Conservation (phyloP, 2,888 invertebrate species). For the Chymomyza caudatula region DNA sequence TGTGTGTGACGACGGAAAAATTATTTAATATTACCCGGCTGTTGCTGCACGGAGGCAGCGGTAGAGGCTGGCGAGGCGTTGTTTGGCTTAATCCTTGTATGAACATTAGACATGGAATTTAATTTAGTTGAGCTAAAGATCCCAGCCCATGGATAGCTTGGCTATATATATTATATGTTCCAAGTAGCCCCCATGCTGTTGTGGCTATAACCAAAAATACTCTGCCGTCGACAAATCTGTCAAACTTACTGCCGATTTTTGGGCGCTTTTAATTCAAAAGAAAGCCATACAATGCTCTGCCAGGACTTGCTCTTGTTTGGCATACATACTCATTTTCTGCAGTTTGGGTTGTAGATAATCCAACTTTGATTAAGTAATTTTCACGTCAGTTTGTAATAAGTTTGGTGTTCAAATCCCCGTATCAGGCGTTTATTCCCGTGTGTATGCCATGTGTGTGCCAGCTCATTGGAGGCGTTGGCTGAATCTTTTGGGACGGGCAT, state of each 20-base stretch:
- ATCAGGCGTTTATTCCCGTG: conserved; percentile 58
- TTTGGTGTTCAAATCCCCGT: conserved; percentile 73
- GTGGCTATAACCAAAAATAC: neutral
- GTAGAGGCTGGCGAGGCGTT: conserved; percentile 48
- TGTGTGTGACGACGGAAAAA: conserved; percentile 42
- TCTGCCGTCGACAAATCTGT: conserved; percentile 49
- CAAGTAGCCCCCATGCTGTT: conserved; percentile 56
- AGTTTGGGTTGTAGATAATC: conserved; percentile 67
- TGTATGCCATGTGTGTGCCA: conserved; percentile 2
- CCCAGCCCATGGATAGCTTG: conserved; percentile 8
- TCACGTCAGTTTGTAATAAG: conserved; percentile 50
- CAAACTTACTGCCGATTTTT: conserved; percentile 50
- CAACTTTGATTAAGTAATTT: conserved; percentile 77
- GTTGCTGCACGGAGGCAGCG: conserved; percentile 5
- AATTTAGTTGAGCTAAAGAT: conserved; percentile 68
- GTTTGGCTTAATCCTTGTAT: conserved; percentile 66
- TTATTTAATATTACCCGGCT: conserved; percentile 67
- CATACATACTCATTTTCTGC: conserved; percentile 35
- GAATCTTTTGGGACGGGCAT: conserved; percentile 14
- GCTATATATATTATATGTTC: conserved; percentile 26
- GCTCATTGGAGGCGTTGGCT: conserved; percentile 12
- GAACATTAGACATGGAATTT: conserved; percentile 74
- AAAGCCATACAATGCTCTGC: conserved; percentile 48
- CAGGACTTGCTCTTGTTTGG: conserved; percentile 24
- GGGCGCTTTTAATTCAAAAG: conserved; percentile 68